phyloP scores from a whole-genome alignment of 2,113 vertebrate genomes.

The Festucalex cinctus region DNA sequence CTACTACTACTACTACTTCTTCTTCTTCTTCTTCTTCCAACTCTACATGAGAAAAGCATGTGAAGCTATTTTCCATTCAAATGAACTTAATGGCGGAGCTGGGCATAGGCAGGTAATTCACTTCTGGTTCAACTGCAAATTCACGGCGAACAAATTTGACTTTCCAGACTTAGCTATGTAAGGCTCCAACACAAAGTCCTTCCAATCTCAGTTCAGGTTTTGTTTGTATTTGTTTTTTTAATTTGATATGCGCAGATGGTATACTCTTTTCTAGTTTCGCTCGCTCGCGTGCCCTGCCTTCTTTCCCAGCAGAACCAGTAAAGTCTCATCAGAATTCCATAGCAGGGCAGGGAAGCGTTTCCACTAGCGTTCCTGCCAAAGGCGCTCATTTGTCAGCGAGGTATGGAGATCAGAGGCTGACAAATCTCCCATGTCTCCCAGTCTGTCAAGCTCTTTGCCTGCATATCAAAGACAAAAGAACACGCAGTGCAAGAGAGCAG shows the following conservation, averaged over 20 bases:
- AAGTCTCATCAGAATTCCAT: constrained; percentile 64
- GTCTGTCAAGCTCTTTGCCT: constrained; percentile 66
- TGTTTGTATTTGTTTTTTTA: too few relatives aligned
- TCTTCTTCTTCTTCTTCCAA: too few relatives aligned
- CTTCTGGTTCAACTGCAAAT: too few relatives aligned
- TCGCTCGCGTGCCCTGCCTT: constrained; percentile 54
- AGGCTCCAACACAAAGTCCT: too few relatives aligned
- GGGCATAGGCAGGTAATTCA: too few relatives aligned
- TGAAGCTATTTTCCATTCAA: too few relatives aligned
- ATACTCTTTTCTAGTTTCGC: constrained; percentile 56
- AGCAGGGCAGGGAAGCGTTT: constrained; percentile 48
- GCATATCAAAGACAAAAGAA: constrained; percentile 76
- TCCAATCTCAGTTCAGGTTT: too few relatives aligned
- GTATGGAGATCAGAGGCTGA: constrained; percentile 72
- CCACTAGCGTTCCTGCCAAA: constrained; percentile 66
- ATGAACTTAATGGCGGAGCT: too few relatives aligned
- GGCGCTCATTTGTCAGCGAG: constrained; percentile 73
- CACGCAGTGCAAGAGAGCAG: constrained; percentile 47
- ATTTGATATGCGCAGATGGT: constrained; percentile 24
- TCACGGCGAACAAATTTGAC: too few relatives aligned
- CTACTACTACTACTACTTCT: too few relatives aligned
- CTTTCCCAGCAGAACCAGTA: constrained; percentile 47
- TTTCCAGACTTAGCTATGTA: too few relatives aligned
- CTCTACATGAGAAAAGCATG: too few relatives aligned
- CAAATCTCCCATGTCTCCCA: constrained; percentile 68